phyloP scores from a whole-genome alignment of 2,797 vertebrate genomes.

The Cyprinella venusta region DNA sequence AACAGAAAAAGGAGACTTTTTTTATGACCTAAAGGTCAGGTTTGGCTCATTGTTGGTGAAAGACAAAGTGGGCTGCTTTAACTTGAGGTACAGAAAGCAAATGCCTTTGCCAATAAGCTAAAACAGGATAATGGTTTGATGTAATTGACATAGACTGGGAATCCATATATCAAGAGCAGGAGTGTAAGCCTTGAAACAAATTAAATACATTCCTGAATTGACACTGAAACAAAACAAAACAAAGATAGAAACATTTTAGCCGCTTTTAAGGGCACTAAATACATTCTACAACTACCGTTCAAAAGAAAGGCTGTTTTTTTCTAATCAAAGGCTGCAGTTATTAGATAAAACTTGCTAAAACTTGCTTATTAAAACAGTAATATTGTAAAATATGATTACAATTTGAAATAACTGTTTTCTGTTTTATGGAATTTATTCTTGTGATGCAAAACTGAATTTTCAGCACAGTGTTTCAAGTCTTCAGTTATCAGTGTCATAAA shows the following conservation, averaged over 20 bases:
- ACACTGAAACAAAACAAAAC: not conserved
- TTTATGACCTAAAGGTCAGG: conserved; percentile 60
- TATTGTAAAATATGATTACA: not conserved
- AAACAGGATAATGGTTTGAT: conserved; percentile 27
- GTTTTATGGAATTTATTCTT: not conserved
- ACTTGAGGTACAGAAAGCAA: conserved; percentile 40
- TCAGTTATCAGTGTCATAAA: too few species aligned
- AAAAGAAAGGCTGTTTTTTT: not conserved
- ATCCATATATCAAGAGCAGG: conserved; percentile 3
- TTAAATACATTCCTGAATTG: not conserved
- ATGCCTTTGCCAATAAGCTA: conserved; percentile 62
- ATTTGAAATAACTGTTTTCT: not conserved
- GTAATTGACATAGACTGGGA: not conserved
- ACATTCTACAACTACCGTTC: not conserved
- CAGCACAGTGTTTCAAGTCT: too few species aligned
- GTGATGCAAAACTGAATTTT: not conserved
- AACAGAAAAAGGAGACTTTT: conserved; percentile 1
- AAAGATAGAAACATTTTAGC: not conserved
- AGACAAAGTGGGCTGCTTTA: conserved; percentile 51
- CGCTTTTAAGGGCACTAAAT: not conserved
- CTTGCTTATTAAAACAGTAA: too few species aligned
- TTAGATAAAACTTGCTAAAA: not conserved
- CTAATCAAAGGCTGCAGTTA: not conserved
- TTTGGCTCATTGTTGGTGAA: conserved; percentile 52
- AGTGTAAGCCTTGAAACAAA: not conserved